Conservation (phyloP, 2,888 invertebrate species). For the Sylvicola cinctus region DNA sequence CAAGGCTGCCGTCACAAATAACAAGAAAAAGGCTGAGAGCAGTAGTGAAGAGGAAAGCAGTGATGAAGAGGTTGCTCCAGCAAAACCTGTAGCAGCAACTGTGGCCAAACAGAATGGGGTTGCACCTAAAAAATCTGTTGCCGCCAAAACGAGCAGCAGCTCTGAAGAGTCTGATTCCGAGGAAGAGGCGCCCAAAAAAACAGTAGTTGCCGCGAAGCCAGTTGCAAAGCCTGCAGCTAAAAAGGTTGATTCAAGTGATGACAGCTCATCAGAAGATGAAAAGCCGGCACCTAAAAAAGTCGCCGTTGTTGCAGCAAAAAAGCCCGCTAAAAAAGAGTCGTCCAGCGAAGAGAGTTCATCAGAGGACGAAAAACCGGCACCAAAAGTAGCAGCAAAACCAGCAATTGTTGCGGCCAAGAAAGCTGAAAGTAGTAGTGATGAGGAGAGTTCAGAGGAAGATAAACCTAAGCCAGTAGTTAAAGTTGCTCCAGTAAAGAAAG, state of each 20-base stretch:
- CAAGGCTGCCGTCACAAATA: constrained; percentile 6
- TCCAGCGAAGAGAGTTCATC: constrained; percentile 12
- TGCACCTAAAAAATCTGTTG: not conserved
- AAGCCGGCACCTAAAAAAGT: constrained; percentile 8
- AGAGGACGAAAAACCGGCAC: constrained; percentile 1
- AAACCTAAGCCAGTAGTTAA: constrained; percentile 18
- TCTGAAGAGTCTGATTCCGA: constrained; percentile 5
- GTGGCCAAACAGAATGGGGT: not conserved
- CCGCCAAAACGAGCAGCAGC: not conserved
- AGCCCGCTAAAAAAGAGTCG: constrained; percentile 8
- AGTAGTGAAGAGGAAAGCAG: constrained; percentile 7
- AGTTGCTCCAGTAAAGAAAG: constrained; percentile 9
- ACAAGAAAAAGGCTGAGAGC: constrained; percentile 6
- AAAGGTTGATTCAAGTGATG: constrained; percentile 22
- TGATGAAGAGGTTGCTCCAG: not conserved
- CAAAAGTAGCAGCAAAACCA: constrained; percentile 3
- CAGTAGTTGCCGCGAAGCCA: not conserved
- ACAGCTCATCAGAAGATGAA: constrained; percentile 18
- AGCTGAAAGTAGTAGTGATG: constrained; percentile 11
- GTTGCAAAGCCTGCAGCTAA: constrained; percentile 10
- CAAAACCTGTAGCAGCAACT: not conserved
- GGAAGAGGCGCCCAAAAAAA: constrained; percentile 11
- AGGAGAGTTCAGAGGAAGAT: constrained; percentile 12
- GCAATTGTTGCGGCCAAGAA: constrained; percentile 9
- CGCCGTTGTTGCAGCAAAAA: constrained; percentile 9